A percentile compares a stretch with the other conserved stretches of the same genome.
Conservation (phyloP, 2,888 invertebrate genomes). For the Lissonota sp. region DNA sequence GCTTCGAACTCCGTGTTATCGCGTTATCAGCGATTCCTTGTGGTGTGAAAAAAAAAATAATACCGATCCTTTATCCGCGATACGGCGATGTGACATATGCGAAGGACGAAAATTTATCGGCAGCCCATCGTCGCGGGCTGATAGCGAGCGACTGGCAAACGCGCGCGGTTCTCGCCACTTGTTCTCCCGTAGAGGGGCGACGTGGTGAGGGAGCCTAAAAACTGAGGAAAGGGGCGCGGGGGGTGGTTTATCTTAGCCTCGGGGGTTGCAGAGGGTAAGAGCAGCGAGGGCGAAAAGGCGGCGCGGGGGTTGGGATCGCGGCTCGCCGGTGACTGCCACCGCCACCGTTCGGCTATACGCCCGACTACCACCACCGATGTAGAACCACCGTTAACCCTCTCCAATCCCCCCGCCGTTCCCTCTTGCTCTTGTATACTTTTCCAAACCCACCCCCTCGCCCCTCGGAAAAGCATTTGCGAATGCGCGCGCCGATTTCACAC, state of each 20-base stretch:
- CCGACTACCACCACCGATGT: constrained; percentile 52
- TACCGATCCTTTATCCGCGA: not conserved
- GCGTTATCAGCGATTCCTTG: no score
- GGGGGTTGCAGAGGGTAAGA: constrained; percentile 55
- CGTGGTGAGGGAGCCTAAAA: no score
- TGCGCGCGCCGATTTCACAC: constrained; percentile 48
- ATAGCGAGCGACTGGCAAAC: constrained; percentile 59
- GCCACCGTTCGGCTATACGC: constrained; percentile 68
- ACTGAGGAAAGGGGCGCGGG: not conserved
- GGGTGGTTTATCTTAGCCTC: constrained; percentile 55
- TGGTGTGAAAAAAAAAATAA: not conserved
- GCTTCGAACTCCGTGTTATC: no score
- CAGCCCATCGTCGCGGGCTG: constrained; percentile 56
- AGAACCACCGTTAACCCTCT: constrained; percentile 59
- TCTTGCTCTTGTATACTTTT: constrained; percentile 8
- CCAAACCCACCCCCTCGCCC: constrained; percentile 42
- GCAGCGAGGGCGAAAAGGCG: constrained; percentile 50
- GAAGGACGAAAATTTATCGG: constrained; percentile 42
- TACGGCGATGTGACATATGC: no score
- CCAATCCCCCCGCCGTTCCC: constrained; percentile 56
- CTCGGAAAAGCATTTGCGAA: constrained; percentile 20
- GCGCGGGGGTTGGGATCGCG: constrained; percentile 66
- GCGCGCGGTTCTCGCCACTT: constrained; percentile 51
- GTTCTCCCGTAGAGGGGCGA: not conserved
- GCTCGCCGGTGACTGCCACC: constrained; percentile 79